Base-by-base conservation (phyloP, 2,888 invertebrate genomes). In the Schizaphis graminum region DNA sequence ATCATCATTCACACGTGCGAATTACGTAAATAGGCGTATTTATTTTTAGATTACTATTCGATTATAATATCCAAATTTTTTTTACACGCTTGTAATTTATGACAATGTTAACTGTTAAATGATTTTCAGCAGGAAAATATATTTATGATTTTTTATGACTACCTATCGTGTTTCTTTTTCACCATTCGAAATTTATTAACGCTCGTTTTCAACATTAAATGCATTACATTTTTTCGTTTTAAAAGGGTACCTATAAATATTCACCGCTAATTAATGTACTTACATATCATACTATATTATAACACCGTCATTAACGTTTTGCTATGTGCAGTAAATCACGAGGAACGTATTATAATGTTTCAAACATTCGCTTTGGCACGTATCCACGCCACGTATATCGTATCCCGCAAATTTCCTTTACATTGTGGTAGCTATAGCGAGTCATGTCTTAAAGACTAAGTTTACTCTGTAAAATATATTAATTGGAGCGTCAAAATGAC, bases 241-340 rank as follows among this genome's bases (percentile, higher is more conserved):
- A 77, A 77, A 35, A 2, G 21, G 35, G 77, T 35, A 77, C 21
- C 21, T 77, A 41, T 35, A n/a, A n/a, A 77, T 77, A 21, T 35
- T 21, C 77, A 77, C 77, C 77, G 35, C 77, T 77, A 77, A 77
- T 77, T 77, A 77, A 77, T 77, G 7, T 77, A 77, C 77, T 77
- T 77, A 77, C 35, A 77, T 35, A 77, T 21, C 8, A 35, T 77
- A 35, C 77, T 77, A 77, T 41, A 77, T 8, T 3, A 21, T 35
- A 77, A 77, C 35, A 35, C 35, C 35, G 77, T 35, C 77, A 77
- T 77, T 77, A 77, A 77, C 7, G 77, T 77, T 77, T 77, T 21
- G 77, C 35, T 8, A 77, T 77, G 77, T 35, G 77, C 77, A 77
- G 35, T 77, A 77, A 35, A 77, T 77, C 24, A 35, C 35, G 35